Evolutionary conservation across 2,113 vertebrate genomes (phyloP), one percentile per base, ranked within the genome.

Genomic region (Murina feae): DNA sequence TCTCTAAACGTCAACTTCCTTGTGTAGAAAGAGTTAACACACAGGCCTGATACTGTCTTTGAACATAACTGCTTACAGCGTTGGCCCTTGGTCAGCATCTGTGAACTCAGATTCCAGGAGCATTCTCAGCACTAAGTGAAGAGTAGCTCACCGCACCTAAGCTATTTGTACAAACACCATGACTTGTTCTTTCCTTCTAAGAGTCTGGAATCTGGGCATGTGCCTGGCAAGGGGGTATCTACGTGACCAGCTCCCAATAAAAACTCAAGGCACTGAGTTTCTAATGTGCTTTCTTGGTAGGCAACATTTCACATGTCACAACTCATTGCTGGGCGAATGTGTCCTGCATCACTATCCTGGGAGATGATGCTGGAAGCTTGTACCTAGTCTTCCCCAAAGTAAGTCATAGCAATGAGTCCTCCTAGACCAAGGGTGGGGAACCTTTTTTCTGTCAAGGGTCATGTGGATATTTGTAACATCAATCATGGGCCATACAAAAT

Each of bases 91-190:
- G 16, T 63, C 5, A 17, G 49, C 47, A 55, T 16, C 39, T 60
- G 51, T 42, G 51, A 96, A 60, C 49, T 83, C 65, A 23, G 44
- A 87, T 95, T 87, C 89, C 39, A 71, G 58, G 58, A 92, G 87
- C 14, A 25, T 51, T 87, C 71, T 17, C 25, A 49, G 69, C 49
- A 63, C 37, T 71, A 49, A 94, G 78, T 63, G 21, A 49, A 13
- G 9, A 76, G 49, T 32, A 32, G 68, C 42, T 91, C 89, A 51
- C 66, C 49, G 28, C 44, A 39, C 25, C 63, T 66, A 76, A 76
- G 35, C 49, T 84, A 30, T 71, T 47, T 39, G 12, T 80, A 17
- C 6, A 88, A 85, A 85, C 9, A 72, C 88, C 7, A 47, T 16
- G 66, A 37, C 63, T 68, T 80, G 72, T 71, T 60, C 76, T 69